Evolutionary conservation across 1,140 invertebrate species (phyloP), one percentile per base, ranked within the genome.

Genomic region (Trichoplusia ni): DNA sequence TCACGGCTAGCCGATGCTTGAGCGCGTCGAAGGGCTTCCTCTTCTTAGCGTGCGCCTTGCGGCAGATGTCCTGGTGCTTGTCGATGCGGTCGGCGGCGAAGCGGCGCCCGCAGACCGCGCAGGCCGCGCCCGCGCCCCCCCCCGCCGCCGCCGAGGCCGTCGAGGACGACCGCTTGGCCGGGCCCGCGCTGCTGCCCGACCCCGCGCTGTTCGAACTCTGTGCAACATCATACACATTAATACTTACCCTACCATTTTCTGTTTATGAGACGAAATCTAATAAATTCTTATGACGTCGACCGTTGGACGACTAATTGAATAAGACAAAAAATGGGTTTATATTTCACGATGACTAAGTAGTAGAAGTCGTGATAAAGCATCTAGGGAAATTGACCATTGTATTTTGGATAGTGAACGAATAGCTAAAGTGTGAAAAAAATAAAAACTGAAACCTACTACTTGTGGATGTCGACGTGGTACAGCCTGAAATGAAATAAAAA

Each of bases 11-110:
- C 37, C 98, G 92, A 79, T 96, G 96, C 82, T 97, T 97, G 2
- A 94, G 92, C 7, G 95, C 94, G 87, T 99, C 97, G 82, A 97
- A 98, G 5, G 94, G 93, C 91, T 97, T 98, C 61, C 97, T 92
- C 73, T 97, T 97, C 77, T 96, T 96, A 14, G 92, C 92, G 4
- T 91, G 89, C 4, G 94, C 93, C 76, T 96, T 96, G 23, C 90
- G 77, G 82, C 97, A 98, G 67, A 97, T 96, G n/a, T 93, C 89
- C 84, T 96, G 93, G 80, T 99, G 98, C 69, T 95, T 95, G 25
- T 86, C 84, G 6, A 98, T 86, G 1, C 98, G 92, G 77, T 98
- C 97, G 3, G 91, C 80, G 4, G 94, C 94, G 88, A 98, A 98
- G 76, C 92, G 92, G 1, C 96, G 91, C 0, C 92, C 91, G 80